Percentiles rank a stretch among this genome's conserved stretches.
phyloP scores from a whole-genome alignment of 2,888 invertebrate genomes.

The Synergus japonicus region DNA sequence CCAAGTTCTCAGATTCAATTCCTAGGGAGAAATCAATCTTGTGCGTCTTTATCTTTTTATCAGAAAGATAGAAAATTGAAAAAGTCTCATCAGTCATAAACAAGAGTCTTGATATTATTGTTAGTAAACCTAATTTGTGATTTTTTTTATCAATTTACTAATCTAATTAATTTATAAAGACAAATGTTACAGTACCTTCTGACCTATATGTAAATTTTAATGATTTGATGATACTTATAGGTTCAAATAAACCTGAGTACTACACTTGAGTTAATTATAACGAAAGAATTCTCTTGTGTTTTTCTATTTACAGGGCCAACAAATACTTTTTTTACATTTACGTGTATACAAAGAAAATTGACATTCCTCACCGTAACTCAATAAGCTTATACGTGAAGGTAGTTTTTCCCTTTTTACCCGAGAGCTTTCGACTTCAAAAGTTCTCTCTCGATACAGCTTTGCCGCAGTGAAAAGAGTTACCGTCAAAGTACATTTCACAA shows the following conservation, averaged over 20 bases:
- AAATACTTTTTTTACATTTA: conserved; percentile 10
- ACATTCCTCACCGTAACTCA: conserved; percentile 38
- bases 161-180: no score
- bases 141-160: no score
- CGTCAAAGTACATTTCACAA: conserved; percentile 40
- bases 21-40: neutral
- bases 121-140: neutral
- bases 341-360: conserved; percentile 34
- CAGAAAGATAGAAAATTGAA: neutral
- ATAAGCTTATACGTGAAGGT: conserved; percentile 24
- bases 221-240: neutral
- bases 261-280: neutral
- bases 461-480: conserved; percentile 33
- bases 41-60: neutral
- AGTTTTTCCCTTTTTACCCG: conserved; percentile 25
- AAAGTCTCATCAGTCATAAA: neutral
- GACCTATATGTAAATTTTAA: neutral
- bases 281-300: neutral
- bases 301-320: conserved; percentile 15
- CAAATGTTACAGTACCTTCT: no score
- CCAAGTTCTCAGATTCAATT: conserved; percentile 14
- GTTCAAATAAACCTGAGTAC: neutral
- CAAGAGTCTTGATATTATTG: neutral
- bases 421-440: conserved; percentile 37
- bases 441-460: conserved; percentile 29